Conservation (phyloP, 1,140 invertebrate genomes). For the Octopus bimaculoides region DNA sequence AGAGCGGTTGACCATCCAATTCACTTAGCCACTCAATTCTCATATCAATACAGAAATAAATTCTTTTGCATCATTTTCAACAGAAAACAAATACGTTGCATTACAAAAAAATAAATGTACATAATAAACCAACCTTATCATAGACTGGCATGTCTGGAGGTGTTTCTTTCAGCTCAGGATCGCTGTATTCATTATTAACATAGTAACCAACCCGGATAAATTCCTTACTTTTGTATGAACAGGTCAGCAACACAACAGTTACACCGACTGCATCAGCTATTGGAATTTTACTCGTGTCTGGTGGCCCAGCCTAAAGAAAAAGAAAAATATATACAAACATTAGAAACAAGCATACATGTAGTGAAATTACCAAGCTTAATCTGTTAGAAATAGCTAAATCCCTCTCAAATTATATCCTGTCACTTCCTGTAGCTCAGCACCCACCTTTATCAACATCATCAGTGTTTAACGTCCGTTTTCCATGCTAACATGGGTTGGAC, state of each 20-base stretch:
- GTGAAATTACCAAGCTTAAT: not conserved
- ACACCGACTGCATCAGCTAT: conserved; percentile 94
- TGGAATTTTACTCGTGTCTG: conserved; percentile 89
- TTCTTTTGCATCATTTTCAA: no score
- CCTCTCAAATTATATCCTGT: not conserved
- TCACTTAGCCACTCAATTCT: no score
- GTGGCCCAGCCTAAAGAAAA: conserved; percentile 80
- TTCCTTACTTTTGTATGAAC: conserved; percentile 88
- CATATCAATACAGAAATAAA: no score
- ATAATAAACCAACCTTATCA: conserved; percentile 70
- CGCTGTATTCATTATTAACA: conserved; percentile 96
- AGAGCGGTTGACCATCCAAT: no score
- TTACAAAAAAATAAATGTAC: no score
- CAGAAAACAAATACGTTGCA: no score
- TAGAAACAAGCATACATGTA: not conserved
- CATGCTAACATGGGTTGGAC: no score
- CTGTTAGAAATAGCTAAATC: not conserved
- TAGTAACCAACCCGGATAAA: conserved; percentile 98
- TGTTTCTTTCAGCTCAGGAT: conserved; percentile 90
- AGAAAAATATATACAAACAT: conserved; percentile 3
- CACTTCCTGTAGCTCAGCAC: no score
- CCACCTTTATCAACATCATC: no score
- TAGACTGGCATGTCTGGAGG: conserved; percentile 88
- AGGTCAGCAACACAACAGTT: conserved; percentile 93
- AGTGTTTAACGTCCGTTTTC: no score